These are phyloP conservation scores for Amphibalanus amphitrite DNA, from an alignment of 1,140 invertebrate genomes.

Conservation along the genomic window DNA sequence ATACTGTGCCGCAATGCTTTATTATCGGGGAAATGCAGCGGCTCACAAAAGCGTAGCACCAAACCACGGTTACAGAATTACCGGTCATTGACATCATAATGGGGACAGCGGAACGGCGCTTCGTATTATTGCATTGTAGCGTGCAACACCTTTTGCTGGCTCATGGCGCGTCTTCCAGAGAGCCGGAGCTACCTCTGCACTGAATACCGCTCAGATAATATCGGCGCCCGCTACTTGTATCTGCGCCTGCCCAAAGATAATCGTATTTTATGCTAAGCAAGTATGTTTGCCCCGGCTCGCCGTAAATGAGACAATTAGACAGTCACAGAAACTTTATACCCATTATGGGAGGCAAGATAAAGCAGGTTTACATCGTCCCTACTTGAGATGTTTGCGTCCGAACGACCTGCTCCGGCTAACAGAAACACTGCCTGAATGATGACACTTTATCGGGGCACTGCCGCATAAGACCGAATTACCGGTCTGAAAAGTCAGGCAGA, in stretches of 20 bases:
- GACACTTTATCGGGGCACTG: neutral
- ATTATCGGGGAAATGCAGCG: too few relatives aligned
- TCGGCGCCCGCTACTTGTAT: neutral
- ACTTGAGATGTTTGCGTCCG: neutral
- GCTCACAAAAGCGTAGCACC: too few relatives aligned
- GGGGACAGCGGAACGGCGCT: too few relatives aligned
- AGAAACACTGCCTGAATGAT: neutral
- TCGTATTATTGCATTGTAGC: too few relatives aligned
- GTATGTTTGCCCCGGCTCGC: neutral
- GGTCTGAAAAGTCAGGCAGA: too few relatives aligned
- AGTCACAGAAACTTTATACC: neutral
- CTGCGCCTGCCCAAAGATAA: neutral
- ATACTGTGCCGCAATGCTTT: too few relatives aligned
- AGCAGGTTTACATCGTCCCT: neutral
- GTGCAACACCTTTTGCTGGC: too few relatives aligned
- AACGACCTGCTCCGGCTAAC: neutral
- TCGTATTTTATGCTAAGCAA: constrained; percentile 2
- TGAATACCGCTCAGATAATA: neutral
- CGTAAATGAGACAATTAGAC: constrained; percentile 1
- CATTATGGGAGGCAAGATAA: neutral
- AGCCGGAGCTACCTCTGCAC: neutral
- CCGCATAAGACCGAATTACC: neutral
- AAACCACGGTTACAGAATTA: too few relatives aligned
- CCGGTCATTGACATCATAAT: too few relatives aligned
- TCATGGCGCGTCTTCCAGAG: too few relatives aligned